Evolutionary conservation across 1,140 invertebrate genomes (phyloP).

Genomic region (Drosophila ambigua): DNA sequence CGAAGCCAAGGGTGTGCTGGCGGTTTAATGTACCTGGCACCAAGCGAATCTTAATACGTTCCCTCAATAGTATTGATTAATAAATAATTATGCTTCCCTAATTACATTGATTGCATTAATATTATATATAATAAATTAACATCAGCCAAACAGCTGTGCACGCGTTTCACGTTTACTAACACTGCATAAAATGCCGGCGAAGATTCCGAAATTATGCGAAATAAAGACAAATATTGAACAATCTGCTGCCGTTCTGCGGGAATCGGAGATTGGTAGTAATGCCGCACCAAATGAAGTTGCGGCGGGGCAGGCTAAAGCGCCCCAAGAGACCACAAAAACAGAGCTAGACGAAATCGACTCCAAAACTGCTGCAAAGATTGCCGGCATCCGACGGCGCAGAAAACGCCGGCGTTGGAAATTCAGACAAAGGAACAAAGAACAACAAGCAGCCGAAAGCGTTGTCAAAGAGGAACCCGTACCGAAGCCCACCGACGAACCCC

Average conservation of each 20-base stretch:
- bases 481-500: background rate
- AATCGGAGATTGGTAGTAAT: conserved; percentile 14
- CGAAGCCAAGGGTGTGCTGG: conserved; percentile 88
- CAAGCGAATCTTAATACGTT: background rate
- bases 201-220: conserved; percentile 34
- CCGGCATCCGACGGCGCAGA: conserved; percentile 25
- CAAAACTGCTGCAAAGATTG: conserved; percentile 10
- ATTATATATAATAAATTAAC: conserved; percentile 9
- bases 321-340: conserved; percentile 28
- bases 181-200: conserved; percentile 51
- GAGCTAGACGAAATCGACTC: conserved; percentile 31
- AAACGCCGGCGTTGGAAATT: conserved; percentile 29
- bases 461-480: background rate
- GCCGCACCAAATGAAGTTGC: background rate
- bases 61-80: conserved; percentile 4
- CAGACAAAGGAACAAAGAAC: conserved; percentile 20
- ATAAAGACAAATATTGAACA: conserved; percentile 48
- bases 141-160: conserved; percentile 12
- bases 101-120: conserved; percentile 4
- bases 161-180: conserved; percentile 42
- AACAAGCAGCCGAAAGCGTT: background rate
- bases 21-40: conserved; percentile 10
- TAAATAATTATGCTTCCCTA: background rate
- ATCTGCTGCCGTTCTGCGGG: conserved; percentile 38
- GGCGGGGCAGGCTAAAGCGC: background rate